phyloP scores from a whole-genome alignment of 2,888 invertebrate genomes.

The Eilema caniola region DNA sequence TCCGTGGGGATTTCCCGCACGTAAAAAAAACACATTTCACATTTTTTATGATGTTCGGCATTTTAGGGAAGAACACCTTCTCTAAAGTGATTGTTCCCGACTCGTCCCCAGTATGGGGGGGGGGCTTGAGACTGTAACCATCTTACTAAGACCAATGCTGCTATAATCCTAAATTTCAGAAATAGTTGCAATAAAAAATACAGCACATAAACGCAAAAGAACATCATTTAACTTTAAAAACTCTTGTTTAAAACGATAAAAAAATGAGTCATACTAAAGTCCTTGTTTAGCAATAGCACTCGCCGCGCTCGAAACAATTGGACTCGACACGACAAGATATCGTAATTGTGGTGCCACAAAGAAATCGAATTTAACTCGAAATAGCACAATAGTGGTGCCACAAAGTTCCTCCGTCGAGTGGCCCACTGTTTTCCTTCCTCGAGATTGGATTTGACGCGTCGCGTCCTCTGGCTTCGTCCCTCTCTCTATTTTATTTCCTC shows the following conservation, averaged over 20 bases:
- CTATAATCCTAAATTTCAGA: no score
- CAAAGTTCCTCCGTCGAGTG: slow-evolving; percentile 31
- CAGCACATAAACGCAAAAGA: neutral
- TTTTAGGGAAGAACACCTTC: no score
- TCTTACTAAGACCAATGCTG: no score
- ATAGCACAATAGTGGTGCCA: slow-evolving; percentile 23
- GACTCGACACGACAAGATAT: slow-evolving; percentile 14
- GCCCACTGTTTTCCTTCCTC: slow-evolving; percentile 31
- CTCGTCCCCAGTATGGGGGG: no score
- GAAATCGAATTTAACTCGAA: slow-evolving; percentile 39
- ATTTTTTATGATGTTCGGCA: no score
- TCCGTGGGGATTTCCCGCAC: no score
- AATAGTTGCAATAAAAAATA: neutral
- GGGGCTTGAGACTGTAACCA: no score
- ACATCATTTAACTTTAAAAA: neutral
- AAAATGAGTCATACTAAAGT: neutral
- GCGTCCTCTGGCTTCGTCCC: slow-evolving; percentile 15
- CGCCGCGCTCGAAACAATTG: slow-evolving; percentile 31
- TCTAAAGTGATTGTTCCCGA: no score
- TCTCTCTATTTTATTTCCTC: slow-evolving; percentile 33
- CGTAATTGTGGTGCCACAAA: slow-evolving; percentile 41
- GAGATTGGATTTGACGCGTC: slow-evolving; percentile 47
- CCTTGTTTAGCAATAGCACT: neutral
- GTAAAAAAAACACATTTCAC: no score
- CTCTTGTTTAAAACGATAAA: neutral